A percentile compares a stretch with the other conserved stretches of the same genome.
Conservation (phyloP, 2,888 invertebrate genomes). For the Celastrina argiolus region DNA sequence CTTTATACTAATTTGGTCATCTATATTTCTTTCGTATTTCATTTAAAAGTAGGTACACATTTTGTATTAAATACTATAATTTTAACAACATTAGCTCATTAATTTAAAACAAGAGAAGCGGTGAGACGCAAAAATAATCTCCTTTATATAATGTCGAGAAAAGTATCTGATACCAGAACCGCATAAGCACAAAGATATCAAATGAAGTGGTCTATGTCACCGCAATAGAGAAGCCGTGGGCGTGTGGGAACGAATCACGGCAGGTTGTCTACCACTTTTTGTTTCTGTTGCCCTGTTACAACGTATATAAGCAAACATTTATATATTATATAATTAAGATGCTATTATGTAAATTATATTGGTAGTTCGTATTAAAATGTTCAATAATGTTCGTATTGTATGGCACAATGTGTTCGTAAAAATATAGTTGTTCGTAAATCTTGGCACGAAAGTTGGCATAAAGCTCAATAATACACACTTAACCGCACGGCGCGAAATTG, state of each 20-base stretch:
- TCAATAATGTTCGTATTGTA: background rate
- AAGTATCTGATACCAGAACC: constrained; percentile 34
- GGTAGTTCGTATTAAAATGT: background rate
- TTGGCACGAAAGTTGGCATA: background rate
- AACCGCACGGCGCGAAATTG: constrained; percentile 47
- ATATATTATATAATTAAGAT: background rate
- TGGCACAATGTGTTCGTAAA: background rate
- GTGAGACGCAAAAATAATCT: background rate
- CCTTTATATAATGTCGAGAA: constrained; percentile 24
- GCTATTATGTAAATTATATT: no score
- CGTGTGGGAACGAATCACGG: constrained; percentile 61
- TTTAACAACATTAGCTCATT: background rate
- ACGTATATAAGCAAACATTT: background rate
- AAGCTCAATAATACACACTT: constrained; percentile 29
- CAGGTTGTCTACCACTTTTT: constrained; percentile 60
- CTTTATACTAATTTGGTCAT: background rate
- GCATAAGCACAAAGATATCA: constrained; percentile 49
- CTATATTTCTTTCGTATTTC: background rate
- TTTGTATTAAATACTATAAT: background rate
- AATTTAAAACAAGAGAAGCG: background rate
- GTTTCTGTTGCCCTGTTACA: constrained; percentile 44
- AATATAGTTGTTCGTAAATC: background rate
- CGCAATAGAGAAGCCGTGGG: constrained; percentile 62
- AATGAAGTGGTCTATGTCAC: constrained; percentile 69
- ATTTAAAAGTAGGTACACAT: background rate